Evolutionary conservation across 35 echinoderm and acorn worm species (phyloP), one percentile per base, ranked within the genome.

Genomic region (Antedon bifida): DNA sequence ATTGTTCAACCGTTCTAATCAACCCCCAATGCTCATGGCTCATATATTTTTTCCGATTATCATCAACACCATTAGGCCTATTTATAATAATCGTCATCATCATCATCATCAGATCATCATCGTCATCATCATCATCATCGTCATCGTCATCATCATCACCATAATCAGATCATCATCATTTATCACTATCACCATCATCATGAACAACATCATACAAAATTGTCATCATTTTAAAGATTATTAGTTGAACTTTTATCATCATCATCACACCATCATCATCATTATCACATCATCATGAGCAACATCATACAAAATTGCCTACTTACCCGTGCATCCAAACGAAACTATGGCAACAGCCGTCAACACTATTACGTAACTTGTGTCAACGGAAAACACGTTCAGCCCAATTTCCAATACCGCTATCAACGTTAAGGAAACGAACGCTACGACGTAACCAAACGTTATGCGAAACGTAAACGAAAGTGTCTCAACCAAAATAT

Each of bases 241-340:
- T 64, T 2, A 11, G 51, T 7, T 7, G 51, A 14, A 42, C 14
- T 14, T 14, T 42, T 21, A 64, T 64, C 51, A 64, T 11, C 9
- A 64, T 21, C 51, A 64, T 64, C 51, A 64, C 9, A 64, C 26
- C 9, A 64, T 16, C 23, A 64, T 64, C 51, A 64, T 12, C 51
- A 26, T 64, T 21, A 19, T 12, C 51, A 19, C 51, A 64, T 64
- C 51, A 64, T 21, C 51, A 64, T 23, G 9, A 64, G 9, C 51
- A 64, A 7, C 38, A 42, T 42, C 38, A 42, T 42, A 4, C 39
- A 64, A 11, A 7, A 64, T 10, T 21, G 19, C 26, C 31, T 26
- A 8, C 82, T 64, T 88, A 92, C 90, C 83, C 46, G 90, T 92
- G 26, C 90, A 92, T 64, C 90, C 90, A 39, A 92, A 84, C 32